phyloP scores from a whole-genome alignment of 2,113 vertebrate species.

The Bufo bufo region DNA sequence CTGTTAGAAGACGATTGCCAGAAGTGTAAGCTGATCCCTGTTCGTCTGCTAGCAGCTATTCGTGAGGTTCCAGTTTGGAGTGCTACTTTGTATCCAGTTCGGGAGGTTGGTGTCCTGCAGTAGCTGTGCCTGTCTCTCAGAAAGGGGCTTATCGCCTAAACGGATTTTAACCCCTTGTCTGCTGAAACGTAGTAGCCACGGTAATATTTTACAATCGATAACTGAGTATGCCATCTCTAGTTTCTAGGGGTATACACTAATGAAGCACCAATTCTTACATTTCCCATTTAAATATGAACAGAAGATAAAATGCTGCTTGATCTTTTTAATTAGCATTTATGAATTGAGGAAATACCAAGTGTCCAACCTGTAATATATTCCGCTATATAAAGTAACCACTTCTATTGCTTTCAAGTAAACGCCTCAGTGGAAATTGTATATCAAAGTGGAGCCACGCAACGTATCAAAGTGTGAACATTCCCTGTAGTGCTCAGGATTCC shows the following conservation, averaged over 20 bases:
- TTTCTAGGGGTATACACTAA: too few species aligned
- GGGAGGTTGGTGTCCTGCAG: too few species aligned
- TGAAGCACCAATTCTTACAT: not conserved
- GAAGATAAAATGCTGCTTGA: not conserved
- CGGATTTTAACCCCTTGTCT: too few species aligned
- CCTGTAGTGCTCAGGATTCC: not conserved
- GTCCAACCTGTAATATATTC: not conserved
- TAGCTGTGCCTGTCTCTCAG: too few species aligned
- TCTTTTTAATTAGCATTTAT: not conserved
- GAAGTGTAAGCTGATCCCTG: too few species aligned
- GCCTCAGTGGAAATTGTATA: not conserved
- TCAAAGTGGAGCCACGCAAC: not conserved
- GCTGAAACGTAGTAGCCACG: not conserved
- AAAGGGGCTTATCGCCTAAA: too few species aligned
- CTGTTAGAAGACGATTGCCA: too few species aligned
- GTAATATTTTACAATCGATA: not conserved
- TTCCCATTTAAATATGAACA: not conserved
- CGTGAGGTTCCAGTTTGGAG: too few species aligned
- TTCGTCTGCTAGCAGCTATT: too few species aligned
- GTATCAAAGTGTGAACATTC: not conserved
- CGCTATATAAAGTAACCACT: not conserved
- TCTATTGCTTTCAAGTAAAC: not conserved
- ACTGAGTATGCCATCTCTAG: not conserved
- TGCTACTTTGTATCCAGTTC: too few species aligned
- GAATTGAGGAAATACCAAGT: not conserved